Conservation (phyloP, 2,113 vertebrate genomes). For the Amphiprion percula region DNA sequence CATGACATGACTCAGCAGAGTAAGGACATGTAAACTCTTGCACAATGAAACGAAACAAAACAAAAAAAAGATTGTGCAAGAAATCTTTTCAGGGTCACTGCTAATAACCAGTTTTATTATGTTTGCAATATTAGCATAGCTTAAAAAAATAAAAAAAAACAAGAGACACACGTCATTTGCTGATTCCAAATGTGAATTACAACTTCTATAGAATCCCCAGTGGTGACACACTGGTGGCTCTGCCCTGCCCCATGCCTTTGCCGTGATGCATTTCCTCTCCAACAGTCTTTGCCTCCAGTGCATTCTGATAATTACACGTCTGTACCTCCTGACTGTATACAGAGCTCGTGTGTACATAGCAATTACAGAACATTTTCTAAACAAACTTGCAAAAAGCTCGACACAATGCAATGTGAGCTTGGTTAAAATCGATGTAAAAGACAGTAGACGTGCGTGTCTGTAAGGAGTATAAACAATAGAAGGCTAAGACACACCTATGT, state of each 20-base stretch:
- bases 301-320: slow-evolving; percentile 44
- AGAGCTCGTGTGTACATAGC: background rate
- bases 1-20: background rate
- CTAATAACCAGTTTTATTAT: slow-evolving; percentile 20
- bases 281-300: slow-evolving; percentile 20
- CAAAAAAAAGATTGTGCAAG: background rate
- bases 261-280: slow-evolving; percentile 42
- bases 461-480: slow-evolving; percentile 38
- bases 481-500: slow-evolving; percentile 30
- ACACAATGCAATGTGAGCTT: background rate
- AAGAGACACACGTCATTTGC: background rate
- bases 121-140: background rate
- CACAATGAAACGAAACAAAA: background rate
- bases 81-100: slow-evolving; percentile 25
- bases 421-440: background rate
- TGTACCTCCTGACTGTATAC: slow-evolving; percentile 8
- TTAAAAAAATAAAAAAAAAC: slow-evolving; percentile 12
- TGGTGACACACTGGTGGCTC: slow-evolving; percentile 10
- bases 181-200: slow-evolving; percentile 5
- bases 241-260: slow-evolving; percentile 43
- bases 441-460: background rate
- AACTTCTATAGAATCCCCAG: slow-evolving; percentile 11
- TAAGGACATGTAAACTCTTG: background rate
- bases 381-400: background rate
- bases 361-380: slow-evolving; percentile 39